A percentile compares a stretch with the other conserved stretches of the same genome.
Evolutionary conservation across 2,113 vertebrate species (phyloP).

Genomic region (Calidris pygmaea): DNA sequence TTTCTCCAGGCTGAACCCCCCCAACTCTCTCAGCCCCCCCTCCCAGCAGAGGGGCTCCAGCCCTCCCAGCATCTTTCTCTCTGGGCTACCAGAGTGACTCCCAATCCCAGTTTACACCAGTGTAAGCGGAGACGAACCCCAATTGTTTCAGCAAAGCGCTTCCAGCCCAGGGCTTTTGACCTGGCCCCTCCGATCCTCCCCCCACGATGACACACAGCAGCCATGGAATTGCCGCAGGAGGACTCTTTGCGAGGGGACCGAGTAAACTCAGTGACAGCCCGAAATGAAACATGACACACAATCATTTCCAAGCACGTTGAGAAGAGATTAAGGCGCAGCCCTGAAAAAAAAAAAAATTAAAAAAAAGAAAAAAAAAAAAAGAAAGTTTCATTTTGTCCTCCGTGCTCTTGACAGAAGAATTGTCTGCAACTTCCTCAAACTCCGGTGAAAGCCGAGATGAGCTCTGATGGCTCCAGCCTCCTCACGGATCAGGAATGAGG

Average conservation of each 20-base stretch:
- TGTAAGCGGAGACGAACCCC: not conserved
- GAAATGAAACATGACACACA: not conserved
- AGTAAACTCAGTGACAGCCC: not conserved
- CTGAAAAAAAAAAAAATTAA: not conserved
- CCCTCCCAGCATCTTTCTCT: not conserved
- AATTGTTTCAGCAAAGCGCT: not conserved
- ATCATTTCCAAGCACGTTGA: not conserved
- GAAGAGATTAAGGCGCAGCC: constrained; percentile 14
- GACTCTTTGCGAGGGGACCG: not conserved
- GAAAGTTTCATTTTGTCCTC: constrained; percentile 33
- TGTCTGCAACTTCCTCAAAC: not conserved
- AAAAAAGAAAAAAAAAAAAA: not conserved
- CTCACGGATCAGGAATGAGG: not conserved
- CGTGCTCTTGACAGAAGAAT: constrained; percentile 42
- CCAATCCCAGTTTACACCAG: not conserved
- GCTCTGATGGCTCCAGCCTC: constrained; percentile 4
- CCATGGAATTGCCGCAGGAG: not conserved
- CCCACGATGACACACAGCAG: not conserved
- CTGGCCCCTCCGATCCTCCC: not conserved
- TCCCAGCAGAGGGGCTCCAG: too few species aligned
- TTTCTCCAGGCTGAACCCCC: too few species aligned
- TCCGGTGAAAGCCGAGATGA: not conserved
- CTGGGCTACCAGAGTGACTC: not conserved
- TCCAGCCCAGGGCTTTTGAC: not conserved
- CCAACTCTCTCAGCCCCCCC: too few species aligned